phyloP scores from a whole-genome alignment of 1,140 invertebrate genomes.

The Chlorops oryzae region DNA sequence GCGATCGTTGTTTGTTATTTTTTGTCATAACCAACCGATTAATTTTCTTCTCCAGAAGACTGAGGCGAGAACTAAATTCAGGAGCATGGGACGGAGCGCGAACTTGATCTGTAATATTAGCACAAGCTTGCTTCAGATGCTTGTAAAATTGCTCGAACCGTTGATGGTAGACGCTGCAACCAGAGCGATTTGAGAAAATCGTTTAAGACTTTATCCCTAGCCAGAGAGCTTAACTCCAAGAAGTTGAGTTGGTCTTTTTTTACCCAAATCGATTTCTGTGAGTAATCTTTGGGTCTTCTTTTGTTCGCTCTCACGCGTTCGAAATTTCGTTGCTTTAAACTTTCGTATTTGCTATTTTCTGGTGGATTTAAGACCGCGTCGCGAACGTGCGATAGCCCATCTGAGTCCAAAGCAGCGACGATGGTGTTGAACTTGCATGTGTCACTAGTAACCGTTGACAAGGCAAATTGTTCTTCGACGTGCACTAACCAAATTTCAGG shows the following conservation, averaged over 20 bases:
- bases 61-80: background rate
- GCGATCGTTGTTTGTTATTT: background rate
- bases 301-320: conserved; percentile 1
- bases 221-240: background rate
- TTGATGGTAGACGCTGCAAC: background rate
- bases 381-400: background rate
- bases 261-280: background rate
- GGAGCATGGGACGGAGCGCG: background rate
- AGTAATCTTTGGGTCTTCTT: conserved; percentile 3
- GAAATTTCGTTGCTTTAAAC: background rate
- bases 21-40: conserved; percentile 1
- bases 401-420: background rate
- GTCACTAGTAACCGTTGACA: conserved; percentile 14
- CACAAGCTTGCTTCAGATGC: conserved; percentile 1
- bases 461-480: conserved; percentile 27
- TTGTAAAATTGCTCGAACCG: background rate
- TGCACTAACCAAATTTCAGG: conserved; percentile 33
- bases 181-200: conserved; percentile 1
- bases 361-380: conserved; percentile 3
- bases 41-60: background rate
- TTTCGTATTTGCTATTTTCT: background rate
- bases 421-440: conserved; percentile 11
- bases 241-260: background rate
- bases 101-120: background rate
- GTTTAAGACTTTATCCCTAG: background rate